These are phyloP conservation scores for Zootermopsis nevadensis DNA, from an alignment of 2,888 invertebrate genomes.

Conservation along the genomic window DNA sequence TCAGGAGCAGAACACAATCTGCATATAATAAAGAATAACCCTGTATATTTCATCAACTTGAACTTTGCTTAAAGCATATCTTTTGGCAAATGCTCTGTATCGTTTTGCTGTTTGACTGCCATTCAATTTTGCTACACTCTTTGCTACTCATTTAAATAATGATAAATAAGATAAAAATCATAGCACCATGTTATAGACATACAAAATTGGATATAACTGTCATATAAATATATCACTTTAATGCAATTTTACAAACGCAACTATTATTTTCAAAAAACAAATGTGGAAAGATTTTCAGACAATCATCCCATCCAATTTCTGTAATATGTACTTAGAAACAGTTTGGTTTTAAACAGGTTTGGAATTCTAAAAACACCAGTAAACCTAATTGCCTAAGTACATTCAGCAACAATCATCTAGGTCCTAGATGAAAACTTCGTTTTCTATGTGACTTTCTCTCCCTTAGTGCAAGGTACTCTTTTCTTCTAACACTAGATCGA, in stretches of 20 bases:
- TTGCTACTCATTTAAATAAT: not conserved
- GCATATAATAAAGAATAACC: too few relatives aligned
- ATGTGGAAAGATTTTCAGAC: not conserved
- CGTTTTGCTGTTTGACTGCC: not conserved
- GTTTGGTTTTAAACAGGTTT: constrained; percentile 18
- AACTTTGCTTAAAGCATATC: not conserved
- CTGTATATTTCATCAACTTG: too few relatives aligned
- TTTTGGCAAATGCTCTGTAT: not conserved
- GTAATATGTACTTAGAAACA: constrained; percentile 34
- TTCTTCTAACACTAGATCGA: constrained; percentile 80
- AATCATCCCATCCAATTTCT: not conserved
- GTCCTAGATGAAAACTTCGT: constrained; percentile 66
- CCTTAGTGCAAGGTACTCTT: constrained; percentile 82
- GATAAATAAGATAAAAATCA: not conserved
- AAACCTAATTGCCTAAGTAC: constrained; percentile 33
- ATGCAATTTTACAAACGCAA: not conserved
- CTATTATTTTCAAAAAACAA: not conserved
- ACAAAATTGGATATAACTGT: not conserved
- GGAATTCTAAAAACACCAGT: constrained; percentile 16
- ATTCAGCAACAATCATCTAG: constrained; percentile 55
- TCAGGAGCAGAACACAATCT: too few relatives aligned
- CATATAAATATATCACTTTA: not conserved
- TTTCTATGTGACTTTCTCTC: constrained; percentile 76
- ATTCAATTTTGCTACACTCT: not conserved
- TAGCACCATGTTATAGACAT: not conserved